Base-by-base conservation (phyloP, 2,888 invertebrate species). In the Hybos culiciformis region DNA sequence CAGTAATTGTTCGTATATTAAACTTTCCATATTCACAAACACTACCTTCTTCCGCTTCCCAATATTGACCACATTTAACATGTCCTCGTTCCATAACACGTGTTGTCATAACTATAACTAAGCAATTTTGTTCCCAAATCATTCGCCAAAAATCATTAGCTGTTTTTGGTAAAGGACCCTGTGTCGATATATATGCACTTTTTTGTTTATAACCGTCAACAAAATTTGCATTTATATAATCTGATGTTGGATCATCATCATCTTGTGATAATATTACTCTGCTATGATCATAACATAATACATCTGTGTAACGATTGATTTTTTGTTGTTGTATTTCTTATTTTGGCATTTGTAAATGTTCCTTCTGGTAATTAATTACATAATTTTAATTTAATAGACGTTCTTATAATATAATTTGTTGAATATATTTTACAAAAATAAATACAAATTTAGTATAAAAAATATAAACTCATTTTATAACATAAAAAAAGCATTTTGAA, bases 181-280 rank as follows among this genome's bases (percentile, higher is more conserved):
- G 96, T 54, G 96, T 94, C 59, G 88, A 93, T 60, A 97, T 96
- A 69, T 92, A 97, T 42, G 94, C 94, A 69, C 91, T 91, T 64
- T 90, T 90, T 69, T 94, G 94, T 66, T 91, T 90, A 70, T 94
- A 96, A 15, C 96, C 96, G 70, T 96, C 94, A 42, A 96, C 94
- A 68, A 84, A 96, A 72, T 96, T 96, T 44, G 94, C 96, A 70
- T 97, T 93, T 64, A 96, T 93, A 62, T 96, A 96, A 69, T 94
- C 94, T 39, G 82, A 79, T 56, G 77, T 72, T 51, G 80, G 74
- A 58, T 84, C 84, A 52, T 77, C 78, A 57, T 85, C 80, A 26
- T 78, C 70, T 61, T 77, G 76, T 24, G 86, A 80, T 47, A 96
- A 73, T 51, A 83, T 75, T 48, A 97, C 94, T 56, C 96, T 76